These are phyloP conservation scores for Girardinus metallicus DNA, from an alignment of 2,797 vertebrate genomes.

Conservation along the genomic window DNA sequence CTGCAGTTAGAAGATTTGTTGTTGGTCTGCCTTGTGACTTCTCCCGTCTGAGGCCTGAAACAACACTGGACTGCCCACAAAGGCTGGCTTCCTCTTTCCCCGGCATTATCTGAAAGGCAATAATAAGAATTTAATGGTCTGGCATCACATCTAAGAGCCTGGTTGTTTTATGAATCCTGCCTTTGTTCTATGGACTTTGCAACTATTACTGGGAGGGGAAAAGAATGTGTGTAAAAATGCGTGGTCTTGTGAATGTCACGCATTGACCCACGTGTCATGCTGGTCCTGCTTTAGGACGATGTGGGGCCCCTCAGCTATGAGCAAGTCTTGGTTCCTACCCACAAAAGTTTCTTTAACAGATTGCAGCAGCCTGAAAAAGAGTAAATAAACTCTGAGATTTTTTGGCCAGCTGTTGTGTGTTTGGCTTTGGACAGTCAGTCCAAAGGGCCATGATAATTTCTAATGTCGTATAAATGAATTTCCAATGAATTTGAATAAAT, in stretches of 20 bases:
- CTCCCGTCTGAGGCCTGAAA: constrained; percentile 56
- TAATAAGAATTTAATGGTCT: constrained; percentile 64
- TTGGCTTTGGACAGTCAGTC: background rate
- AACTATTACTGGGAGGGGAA: constrained; percentile 37
- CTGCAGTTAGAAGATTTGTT: constrained; percentile 40
- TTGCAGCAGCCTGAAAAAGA: background rate
- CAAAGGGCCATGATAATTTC: background rate
- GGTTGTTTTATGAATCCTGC: constrained; percentile 58
- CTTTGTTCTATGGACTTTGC: constrained; percentile 53
- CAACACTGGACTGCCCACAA: constrained; percentile 71
- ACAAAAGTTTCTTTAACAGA: background rate
- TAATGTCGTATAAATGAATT: background rate
- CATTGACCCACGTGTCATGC: constrained; percentile 47
- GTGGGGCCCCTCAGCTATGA: background rate
- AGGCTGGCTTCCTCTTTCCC: constrained; percentile 46
- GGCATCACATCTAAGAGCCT: constrained; percentile 55
- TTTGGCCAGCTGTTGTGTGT: background rate
- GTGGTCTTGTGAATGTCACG: constrained; percentile 59
- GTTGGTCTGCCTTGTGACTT: constrained; percentile 40
- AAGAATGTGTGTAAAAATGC: constrained; percentile 21
- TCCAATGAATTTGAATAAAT: background rate
- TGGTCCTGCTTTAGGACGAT: background rate
- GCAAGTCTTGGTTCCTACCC: background rate
- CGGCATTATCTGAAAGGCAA: constrained; percentile 74
- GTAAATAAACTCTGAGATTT: background rate